phyloP scores from a whole-genome alignment of 2,888 invertebrate genomes.

The Drosophila pseudotalamancana region DNA sequence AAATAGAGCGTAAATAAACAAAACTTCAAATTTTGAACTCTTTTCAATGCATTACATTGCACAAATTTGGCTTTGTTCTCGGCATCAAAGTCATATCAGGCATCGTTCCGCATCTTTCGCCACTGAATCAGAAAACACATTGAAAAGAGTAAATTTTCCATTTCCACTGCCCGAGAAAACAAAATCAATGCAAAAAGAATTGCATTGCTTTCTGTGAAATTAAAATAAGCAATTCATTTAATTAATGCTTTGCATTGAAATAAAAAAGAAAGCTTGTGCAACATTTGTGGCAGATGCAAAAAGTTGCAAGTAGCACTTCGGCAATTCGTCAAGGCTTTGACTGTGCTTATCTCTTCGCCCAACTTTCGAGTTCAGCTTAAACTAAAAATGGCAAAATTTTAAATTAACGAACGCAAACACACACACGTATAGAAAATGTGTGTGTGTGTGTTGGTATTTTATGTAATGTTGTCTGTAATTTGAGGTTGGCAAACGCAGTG shows the following conservation, averaged over 20 bases:
- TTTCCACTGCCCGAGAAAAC: no score
- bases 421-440: conserved; percentile 12
- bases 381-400: conserved; percentile 72
- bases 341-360: neutral
- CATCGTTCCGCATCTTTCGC: no score
- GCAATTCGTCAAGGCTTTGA: conserved; percentile 36
- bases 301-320: conserved; percentile 1
- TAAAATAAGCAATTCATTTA: neutral
- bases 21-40: no score
- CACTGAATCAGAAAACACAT: no score
- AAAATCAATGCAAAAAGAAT: no score
- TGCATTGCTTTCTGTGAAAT: neutral
- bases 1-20: no score
- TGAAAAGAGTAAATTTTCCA: no score
- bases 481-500: conserved; percentile 68
- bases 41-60: no score
- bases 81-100: no score
- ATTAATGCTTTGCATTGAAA: neutral
- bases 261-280: neutral
- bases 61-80: no score
- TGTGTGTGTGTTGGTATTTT: conserved; percentile 46
- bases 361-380: conserved; percentile 43
- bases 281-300: neutral
- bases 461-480: conserved; percentile 73
- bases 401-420: conserved; percentile 50